Evolutionary conservation across 2,888 invertebrate genomes (phyloP).

Genomic region (Dichetophora obliterata): DNA sequence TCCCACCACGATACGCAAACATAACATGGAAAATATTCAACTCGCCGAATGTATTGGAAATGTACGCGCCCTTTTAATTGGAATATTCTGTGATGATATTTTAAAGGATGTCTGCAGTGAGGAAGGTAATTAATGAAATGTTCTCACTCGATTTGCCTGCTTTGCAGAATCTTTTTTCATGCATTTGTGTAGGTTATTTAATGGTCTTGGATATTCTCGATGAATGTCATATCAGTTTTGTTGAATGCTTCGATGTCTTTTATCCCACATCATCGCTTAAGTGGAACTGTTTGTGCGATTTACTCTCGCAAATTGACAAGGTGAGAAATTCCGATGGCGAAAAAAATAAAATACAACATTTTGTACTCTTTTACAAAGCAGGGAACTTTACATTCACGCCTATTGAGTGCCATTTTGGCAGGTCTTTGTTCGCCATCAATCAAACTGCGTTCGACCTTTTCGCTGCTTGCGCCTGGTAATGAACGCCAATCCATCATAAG

Average conservation of each 20-base stretch:
- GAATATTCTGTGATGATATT: constrained; percentile 83
- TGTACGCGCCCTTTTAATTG: constrained; percentile 83
- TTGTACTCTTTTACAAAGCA: constrained; percentile 39
- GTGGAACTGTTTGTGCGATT: constrained; percentile 91
- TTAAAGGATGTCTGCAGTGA: constrained; percentile 68
- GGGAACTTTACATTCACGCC: constrained; percentile 69
- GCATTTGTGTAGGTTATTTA: constrained; percentile 70
- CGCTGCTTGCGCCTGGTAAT: constrained; percentile 73
- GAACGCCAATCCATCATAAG: constrained; percentile 72
- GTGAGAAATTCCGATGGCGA: constrained; percentile 66
- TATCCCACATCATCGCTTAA: constrained; percentile 94
- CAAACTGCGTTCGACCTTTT: constrained; percentile 81
- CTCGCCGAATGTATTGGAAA: constrained; percentile 90
- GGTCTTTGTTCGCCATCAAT: constrained; percentile 86
- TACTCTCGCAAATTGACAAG: constrained; percentile 80
- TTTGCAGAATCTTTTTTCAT: constrained; percentile 1
- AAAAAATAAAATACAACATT: too few relatives aligned
- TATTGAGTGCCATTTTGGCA: constrained; percentile 85
- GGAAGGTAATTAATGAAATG: constrained; percentile 60
- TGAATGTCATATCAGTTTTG: constrained; percentile 92
- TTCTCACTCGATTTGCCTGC: background rate
- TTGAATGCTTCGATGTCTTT: constrained; percentile 94
- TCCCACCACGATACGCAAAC: constrained; percentile 57
- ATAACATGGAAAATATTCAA: constrained; percentile 77
- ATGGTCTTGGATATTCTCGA: constrained; percentile 83